Base-by-base conservation (phyloP, 2,888 invertebrate genomes). In the Amphipoea oculea region DNA sequence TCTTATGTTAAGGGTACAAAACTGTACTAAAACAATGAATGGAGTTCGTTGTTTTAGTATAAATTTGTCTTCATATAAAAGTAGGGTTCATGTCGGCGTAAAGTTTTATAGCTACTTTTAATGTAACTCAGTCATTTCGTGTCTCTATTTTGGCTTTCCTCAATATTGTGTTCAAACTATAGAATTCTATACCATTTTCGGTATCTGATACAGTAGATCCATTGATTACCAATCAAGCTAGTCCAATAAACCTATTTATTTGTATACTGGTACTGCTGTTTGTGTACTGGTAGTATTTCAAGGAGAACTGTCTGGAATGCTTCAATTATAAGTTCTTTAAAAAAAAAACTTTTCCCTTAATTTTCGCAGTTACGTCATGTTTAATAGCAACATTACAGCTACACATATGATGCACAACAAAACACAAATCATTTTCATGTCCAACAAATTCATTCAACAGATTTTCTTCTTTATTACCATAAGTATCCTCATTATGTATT, bases 401-500 rank as follows among this genome's bases (percentile, higher is more conserved):
- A 75, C n/a, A 57, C 14, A 72, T 72, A 60, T 29, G 45, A 51
- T 76, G 3, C 60, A 72, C 71, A 73, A 71, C 68, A 81, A 81
- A 76, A 84, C 42, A 60, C 54, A 68, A 72, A 78, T 78, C 66
- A n/a, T 67, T 20, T 66, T 62, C 57, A n/a, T 45, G 57, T 82
- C 70, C 23, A 76, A 76, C 62, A 66, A 65, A 86, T 76, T 83
- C 57, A 79, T 83, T 81, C 14, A 29, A 48, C 36, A 74, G 48
- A 86, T 86, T 86, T 76, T 71, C 80, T 74, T 84, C 76, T 75
- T 54, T 65, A 71, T 76, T 67, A 73, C 57, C 83, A 65, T 51
- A 51, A 23, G 75, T 65, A 76, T 65, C 48, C 65, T 83, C 85
- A 86, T 85, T 81, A 86, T 42, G 45, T 85, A 83, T 86, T 86